Base-by-base conservation (phyloP, 2,113 vertebrate genomes). In the Seriola aureovittata region DNA sequence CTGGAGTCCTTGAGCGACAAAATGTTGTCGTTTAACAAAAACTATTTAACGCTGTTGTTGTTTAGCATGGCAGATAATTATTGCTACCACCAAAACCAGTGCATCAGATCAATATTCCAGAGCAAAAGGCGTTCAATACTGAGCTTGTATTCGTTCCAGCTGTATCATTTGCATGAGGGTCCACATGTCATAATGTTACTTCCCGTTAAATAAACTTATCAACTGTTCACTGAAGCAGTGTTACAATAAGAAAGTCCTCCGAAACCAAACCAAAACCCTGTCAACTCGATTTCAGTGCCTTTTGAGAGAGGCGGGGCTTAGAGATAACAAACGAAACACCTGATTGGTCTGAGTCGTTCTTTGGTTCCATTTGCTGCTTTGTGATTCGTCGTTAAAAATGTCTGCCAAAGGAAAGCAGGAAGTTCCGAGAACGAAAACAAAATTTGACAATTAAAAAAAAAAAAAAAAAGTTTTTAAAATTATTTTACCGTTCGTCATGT, bases 321-420 rank as follows among this genome's bases (percentile, higher is more conserved):
- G 0, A 1, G 0, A 3, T n/a, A n/a, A 58, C 4, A 74, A 80
- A 16, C 52, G 75, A 44, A 44, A n/a, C 19, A 38, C 46, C 4
- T 64, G 65, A 92, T 91, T 94, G 93, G 87, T 40, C 63, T 13
- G 48, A 58, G n/a, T 0, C 23, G n/a, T 11, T 8, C 6, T 8
- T 17, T 25, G 4, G n/a, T 2, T 32, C 1, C 4, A 21, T 14
- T 67, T 63, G 0, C 40, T 76, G 63, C 57, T 76, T 52, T 4
- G 3, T 84, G 66, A 92, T 91, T 91, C 7, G 91, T 50, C 5
- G 3, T 42, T 1, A 14, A 4, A 8, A 38, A 32, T 21, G 67
- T 0, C 67, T 9, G 3, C 69, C 21, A 63, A 71, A n/a, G 3
- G 0, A 17, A 71, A 71, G 13, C 64, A 46, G 2, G 81, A 85